Evolutionary conservation across 2,797 vertebrate species (phyloP).

Genomic region (Alca torda): DNA sequence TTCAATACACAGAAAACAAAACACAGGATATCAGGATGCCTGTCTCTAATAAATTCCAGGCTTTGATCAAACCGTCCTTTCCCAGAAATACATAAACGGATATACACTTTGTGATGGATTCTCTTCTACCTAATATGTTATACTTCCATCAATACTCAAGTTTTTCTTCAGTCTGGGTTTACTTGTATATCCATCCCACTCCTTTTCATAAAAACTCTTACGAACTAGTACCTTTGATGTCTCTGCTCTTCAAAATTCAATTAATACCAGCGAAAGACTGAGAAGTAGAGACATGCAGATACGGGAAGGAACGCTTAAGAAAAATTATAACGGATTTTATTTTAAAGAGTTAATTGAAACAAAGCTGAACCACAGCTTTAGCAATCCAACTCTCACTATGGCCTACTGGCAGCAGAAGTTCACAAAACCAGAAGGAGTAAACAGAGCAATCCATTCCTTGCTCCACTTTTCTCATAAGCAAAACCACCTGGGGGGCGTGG

Average conservation of each 20-base stretch:
- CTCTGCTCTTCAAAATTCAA: background rate
- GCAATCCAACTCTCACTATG: background rate
- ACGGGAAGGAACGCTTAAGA: background rate
- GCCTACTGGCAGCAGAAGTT: background rate
- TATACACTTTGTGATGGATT: background rate
- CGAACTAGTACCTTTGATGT: background rate
- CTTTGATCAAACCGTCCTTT: background rate
- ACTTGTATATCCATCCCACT: background rate
- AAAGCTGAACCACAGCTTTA: background rate
- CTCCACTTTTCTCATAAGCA: background rate
- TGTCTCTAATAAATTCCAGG: background rate
- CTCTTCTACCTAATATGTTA: background rate
- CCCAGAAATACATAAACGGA: background rate
- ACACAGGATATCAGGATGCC: background rate
- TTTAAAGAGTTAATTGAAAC: background rate
- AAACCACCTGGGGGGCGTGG: fast-evolving
- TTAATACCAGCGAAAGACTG: background rate
- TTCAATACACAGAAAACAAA: background rate
- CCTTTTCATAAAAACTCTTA: background rate
- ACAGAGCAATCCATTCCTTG: background rate
- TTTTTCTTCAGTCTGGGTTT: background rate
- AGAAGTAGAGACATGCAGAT: background rate
- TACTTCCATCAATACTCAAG: background rate
- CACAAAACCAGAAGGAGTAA: background rate
- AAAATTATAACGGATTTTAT: background rate